phyloP scores from a whole-genome alignment of 2,113 vertebrate species.

The Gymnogyps californianus region DNA sequence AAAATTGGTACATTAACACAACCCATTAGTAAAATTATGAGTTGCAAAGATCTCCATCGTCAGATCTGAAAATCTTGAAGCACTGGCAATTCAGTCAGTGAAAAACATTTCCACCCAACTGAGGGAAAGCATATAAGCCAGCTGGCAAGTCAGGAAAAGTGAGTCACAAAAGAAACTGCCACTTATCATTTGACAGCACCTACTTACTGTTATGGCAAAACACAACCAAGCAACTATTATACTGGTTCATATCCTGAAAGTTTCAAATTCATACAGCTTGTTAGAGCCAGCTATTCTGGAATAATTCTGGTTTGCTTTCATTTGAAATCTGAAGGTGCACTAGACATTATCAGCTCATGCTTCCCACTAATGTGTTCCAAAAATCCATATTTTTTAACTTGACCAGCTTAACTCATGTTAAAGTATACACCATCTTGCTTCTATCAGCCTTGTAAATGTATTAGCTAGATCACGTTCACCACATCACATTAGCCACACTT shows the following conservation, averaged over 20 bases:
- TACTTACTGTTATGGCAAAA: slow-evolving; percentile 59
- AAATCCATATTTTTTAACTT: not conserved
- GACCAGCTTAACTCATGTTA: not conserved
- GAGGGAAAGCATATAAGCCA: slow-evolving; percentile 42
- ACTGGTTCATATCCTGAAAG: slow-evolving; percentile 13
- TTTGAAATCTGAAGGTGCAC: not conserved
- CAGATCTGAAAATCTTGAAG: slow-evolving; percentile 42
- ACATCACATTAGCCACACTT: not conserved
- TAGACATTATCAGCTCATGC: not conserved
- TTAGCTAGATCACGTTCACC: not conserved
- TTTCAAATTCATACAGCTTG: not conserved
- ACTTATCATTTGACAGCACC: slow-evolving; percentile 61
- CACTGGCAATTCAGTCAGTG: slow-evolving; percentile 50
- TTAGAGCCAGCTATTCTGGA: slow-evolving; percentile 5
- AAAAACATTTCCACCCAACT: slow-evolving; percentile 47
- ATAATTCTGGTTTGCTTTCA: not conserved
- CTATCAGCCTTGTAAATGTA: not conserved
- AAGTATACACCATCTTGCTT: not conserved
- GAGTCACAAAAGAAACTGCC: slow-evolving; percentile 57
- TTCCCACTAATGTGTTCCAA: not conserved
- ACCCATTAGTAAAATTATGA: slow-evolving; percentile 58
- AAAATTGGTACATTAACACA: slow-evolving; percentile 47
- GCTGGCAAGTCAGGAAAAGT: slow-evolving; percentile 35
- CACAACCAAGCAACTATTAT: slow-evolving; percentile 55
- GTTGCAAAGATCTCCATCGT: slow-evolving; percentile 51